Percentiles rank a stretch among this genome's conserved stretches.
These are phyloP conservation scores for Ameiurus melas DNA, from an alignment of 2,113 vertebrate genomes.

Conservation along the genomic window DNA sequence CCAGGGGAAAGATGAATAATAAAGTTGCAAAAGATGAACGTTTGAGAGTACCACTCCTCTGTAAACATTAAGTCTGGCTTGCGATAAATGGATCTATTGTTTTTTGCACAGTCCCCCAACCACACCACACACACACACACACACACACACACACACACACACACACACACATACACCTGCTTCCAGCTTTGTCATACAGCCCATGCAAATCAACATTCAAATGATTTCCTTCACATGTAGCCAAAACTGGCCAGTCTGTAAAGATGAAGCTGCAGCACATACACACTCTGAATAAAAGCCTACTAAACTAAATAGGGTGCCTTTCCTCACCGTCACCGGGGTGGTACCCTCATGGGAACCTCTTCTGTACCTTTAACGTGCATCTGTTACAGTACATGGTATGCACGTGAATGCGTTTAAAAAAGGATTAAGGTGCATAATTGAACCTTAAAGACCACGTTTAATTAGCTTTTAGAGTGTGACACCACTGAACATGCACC, in stretches of 20 bases:
- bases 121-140: constrained; percentile 4
- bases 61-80: background rate
- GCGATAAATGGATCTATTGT: background rate
- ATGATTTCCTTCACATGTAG: constrained; percentile 54
- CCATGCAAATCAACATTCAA: constrained; percentile 74
- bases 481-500: background rate
- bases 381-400: background rate
- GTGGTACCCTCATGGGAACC: background rate
- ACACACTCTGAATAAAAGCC: background rate
- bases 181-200: background rate
- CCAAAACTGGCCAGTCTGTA: constrained; percentile 46
- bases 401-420: background rate
- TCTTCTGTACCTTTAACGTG: background rate
- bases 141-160: background rate
- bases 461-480: background rate
- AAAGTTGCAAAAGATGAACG: background rate
- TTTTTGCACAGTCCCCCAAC: background rate
- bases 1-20: background rate
- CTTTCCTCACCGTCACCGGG: background rate
- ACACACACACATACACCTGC: constrained; percentile 37
- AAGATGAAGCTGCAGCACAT: constrained; percentile 7
- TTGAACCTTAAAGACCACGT: background rate
- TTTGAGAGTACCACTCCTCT: background rate
- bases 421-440: background rate
- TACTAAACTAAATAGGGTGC: background rate